Evolutionary conservation across 2,113 vertebrate genomes (phyloP), one percentile per base, ranked within the genome.

Genomic region (Thomomys bottae): DNA sequence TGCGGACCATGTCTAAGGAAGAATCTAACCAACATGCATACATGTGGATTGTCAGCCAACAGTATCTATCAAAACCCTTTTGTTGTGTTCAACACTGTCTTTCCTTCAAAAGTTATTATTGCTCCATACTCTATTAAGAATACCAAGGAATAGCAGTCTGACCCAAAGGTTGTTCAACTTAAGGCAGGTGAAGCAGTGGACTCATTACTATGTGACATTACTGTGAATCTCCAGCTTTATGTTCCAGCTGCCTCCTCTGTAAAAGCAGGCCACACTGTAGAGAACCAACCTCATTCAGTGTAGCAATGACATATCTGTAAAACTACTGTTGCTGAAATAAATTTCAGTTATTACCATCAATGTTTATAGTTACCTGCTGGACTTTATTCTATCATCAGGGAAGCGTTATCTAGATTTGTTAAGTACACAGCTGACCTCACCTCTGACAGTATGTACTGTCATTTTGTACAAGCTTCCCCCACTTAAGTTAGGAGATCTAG

Each of bases 311-410:
- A 40, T 38, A 34, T 8, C 68, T 7, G 20, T 49, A 73, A 90
- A 88, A 73, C 75, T 20, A 90, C 9, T 68, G 28, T 8, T 8
- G 24, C 30, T 81, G 68, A 93, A 89, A 84, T 49, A 77, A 80
- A 77, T 32, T 67, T 70, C 36, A 67, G 36, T 42, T 79, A 81
- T 32, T 49, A 63, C 34, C 26, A 72, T 54, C 49, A 79, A 73
- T 14, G 15, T 77, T 80, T 80, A 68, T 0, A 57, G 36, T 80
- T 87, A n/a, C 66, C 83, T 64, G 42, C 63, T 36, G 40, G 83
- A 49, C 30, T 42, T 87, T 76, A 79, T 32, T 87, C 72, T 91
- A 77, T 0, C 73, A 20, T 75, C 89, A 73, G 42, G 24, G 38
- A 67, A 76, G 21, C 1, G 5, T 2, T 38, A 4, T 89, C 73